These are phyloP conservation scores for Synergus itoensis DNA, from an alignment of 2,888 invertebrate genomes.

Conservation along the genomic window DNA sequence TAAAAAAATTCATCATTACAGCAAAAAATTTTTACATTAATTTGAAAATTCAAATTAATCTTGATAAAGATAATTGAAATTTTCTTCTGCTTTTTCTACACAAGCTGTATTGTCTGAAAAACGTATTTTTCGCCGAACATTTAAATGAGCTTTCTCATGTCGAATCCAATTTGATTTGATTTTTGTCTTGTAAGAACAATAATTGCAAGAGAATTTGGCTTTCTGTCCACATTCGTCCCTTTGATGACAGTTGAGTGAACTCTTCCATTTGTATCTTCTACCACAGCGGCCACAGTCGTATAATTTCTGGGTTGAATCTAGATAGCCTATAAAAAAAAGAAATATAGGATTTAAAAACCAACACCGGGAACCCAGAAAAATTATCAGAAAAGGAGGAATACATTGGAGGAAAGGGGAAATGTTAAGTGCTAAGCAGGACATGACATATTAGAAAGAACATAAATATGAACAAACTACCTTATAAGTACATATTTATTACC, in stretches of 20 bases:
- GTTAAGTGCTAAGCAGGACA: slow-evolving; percentile 9
- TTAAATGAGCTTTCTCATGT: slow-evolving; percentile 64
- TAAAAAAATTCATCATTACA: neutral
- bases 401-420: neutral
- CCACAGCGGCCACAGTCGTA: slow-evolving; percentile 62
- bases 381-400: neutral
- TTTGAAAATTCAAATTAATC: neutral
- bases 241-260: slow-evolving; percentile 82
- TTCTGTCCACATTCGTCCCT: slow-evolving; percentile 81
- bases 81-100: neutral
- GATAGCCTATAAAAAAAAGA: slow-evolving; percentile 56
- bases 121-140: neutral
- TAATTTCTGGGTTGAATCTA: slow-evolving; percentile 72
- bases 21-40: neutral
- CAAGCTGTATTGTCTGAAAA: neutral
- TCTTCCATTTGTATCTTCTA: slow-evolving; percentile 63
- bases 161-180: slow-evolving; percentile 62
- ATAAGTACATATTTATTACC: neutral
- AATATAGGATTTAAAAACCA: slow-evolving; percentile 47
- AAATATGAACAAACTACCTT: slow-evolving; percentile 5
- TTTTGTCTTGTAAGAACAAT: slow-evolving; percentile 68
- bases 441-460: neutral
- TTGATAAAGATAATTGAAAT: neutral
- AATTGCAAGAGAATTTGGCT: slow-evolving; percentile 67
- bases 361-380: slow-evolving; percentile 44